phyloP scores from a whole-genome alignment of 2,888 invertebrate genomes.

The Napeogenes inachia region DNA sequence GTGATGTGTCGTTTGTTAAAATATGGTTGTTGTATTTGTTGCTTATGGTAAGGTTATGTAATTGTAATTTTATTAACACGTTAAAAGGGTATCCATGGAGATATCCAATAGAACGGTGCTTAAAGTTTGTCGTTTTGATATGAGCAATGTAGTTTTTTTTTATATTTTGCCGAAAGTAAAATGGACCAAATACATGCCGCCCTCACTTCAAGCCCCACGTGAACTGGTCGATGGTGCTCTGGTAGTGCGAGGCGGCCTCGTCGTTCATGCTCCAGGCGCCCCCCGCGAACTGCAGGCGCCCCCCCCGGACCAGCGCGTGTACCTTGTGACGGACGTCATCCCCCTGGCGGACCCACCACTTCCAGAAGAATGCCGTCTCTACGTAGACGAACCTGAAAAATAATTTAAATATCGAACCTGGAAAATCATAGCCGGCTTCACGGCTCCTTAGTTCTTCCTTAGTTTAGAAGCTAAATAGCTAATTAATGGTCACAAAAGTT shows the following conservation, averaged over 20 bases:
- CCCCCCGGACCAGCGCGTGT: conserved; percentile 81
- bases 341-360: conserved; percentile 88
- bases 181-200: too few relatives aligned
- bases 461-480: too few relatives aligned
- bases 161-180: too few relatives aligned
- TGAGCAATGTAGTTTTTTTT: too few relatives aligned
- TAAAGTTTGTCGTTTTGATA: too few relatives aligned
- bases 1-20: not conserved
- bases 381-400: conserved; percentile 88
- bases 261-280: conserved; percentile 93
- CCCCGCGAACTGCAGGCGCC: conserved; percentile 85
- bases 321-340: conserved; percentile 77
- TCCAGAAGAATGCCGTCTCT: conserved; percentile 90
- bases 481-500: too few relatives aligned
- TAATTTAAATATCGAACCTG: not conserved
- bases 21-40: too few relatives aligned
- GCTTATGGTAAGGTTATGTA: too few relatives aligned
- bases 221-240: conserved; percentile 85
- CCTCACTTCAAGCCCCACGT: conserved; percentile 82
- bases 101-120: too few relatives aligned
- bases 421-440: not conserved
- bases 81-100: too few relatives aligned
- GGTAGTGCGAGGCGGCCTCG: conserved; percentile 83
- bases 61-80: too few relatives aligned
- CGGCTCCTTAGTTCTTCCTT: too few relatives aligned